Evolutionary conservation across 2,888 invertebrate genomes (phyloP).

Genomic region (Copidosoma aretas): DNA sequence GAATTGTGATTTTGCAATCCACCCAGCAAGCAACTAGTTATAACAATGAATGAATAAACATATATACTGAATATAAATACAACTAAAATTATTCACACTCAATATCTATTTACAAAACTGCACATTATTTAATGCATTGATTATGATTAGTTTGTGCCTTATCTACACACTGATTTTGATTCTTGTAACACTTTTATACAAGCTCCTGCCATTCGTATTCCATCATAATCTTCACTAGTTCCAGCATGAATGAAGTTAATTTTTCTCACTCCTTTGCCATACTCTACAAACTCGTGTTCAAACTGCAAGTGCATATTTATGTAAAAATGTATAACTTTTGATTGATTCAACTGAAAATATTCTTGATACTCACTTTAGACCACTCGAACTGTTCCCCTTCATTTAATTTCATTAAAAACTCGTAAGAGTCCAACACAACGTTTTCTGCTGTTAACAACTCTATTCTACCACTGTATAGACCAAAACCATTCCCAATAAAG

Average conservation of each 20-base stretch:
- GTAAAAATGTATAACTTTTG: no score
- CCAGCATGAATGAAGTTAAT: slow-evolving; percentile 67
- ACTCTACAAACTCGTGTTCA: slow-evolving; percentile 64
- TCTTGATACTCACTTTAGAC: slow-evolving; percentile 46
- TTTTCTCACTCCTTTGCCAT: slow-evolving; percentile 64
- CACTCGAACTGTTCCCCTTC: slow-evolving; percentile 52
- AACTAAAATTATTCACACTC: no score
- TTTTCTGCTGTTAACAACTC: slow-evolving; percentile 43
- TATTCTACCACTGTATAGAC: slow-evolving; percentile 47
- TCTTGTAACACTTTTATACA: slow-evolving; percentile 47
- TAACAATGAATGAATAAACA: no score
- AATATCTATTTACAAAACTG: no score
- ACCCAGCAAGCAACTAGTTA: no score
- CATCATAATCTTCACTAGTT: slow-evolving; percentile 70
- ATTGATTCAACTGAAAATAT: no score
- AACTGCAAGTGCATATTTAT: slow-evolving; percentile 59
- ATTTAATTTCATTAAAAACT: slow-evolving; percentile 41
- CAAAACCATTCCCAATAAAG: slow-evolving; percentile 54
- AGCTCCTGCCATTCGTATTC: slow-evolving; percentile 71
- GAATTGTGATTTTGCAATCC: no score
- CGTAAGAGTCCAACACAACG: slow-evolving; percentile 43
- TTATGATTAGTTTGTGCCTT: no score
- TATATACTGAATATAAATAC: no score
- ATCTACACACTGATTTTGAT: no score
- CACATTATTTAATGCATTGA: no score